phyloP scores from a whole-genome alignment of 2,888 invertebrate species.

The Latrodectus hesperus region DNA sequence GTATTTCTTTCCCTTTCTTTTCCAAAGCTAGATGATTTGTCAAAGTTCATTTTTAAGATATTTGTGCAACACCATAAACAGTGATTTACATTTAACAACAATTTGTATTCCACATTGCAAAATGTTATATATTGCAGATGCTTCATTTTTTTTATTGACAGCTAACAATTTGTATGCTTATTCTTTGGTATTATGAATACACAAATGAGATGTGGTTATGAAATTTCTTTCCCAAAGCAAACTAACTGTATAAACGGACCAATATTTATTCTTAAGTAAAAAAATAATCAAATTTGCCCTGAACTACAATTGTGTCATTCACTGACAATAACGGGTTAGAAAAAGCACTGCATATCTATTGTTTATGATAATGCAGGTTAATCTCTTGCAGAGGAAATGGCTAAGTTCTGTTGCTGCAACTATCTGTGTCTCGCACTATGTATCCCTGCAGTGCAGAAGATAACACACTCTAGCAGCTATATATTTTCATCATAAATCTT shows the following conservation, averaged over 20 bases:
- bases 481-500: conserved; percentile 40
- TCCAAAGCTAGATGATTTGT: conserved; percentile 64
- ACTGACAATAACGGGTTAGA: conserved; percentile 50
- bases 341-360: conserved; percentile 64
- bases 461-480: conserved; percentile 64
- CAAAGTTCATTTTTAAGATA: conserved; percentile 48
- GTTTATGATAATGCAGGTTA: conserved; percentile 57
- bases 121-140: conserved; percentile 16
- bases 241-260: conserved; percentile 60
- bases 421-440: conserved; percentile 52
- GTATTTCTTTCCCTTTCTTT: background rate
- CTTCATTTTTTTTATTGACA: conserved; percentile 2
- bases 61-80: conserved; percentile 63
- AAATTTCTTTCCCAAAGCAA: conserved; percentile 42
- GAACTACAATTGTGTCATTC: conserved; percentile 52
- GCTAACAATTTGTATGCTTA: conserved; percentile 27
- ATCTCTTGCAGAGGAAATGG: conserved; percentile 43
- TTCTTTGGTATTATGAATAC: conserved; percentile 63
- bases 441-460: conserved; percentile 68
- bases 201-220: conserved; percentile 43
- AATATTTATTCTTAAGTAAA: conserved; percentile 59
- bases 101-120: conserved; percentile 21
- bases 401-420: conserved; percentile 62
- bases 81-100: conserved; percentile 58
- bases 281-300: conserved; percentile 65